phyloP scores from a whole-genome alignment of 2,888 invertebrate species.

The Digitonthophagus gazella region DNA sequence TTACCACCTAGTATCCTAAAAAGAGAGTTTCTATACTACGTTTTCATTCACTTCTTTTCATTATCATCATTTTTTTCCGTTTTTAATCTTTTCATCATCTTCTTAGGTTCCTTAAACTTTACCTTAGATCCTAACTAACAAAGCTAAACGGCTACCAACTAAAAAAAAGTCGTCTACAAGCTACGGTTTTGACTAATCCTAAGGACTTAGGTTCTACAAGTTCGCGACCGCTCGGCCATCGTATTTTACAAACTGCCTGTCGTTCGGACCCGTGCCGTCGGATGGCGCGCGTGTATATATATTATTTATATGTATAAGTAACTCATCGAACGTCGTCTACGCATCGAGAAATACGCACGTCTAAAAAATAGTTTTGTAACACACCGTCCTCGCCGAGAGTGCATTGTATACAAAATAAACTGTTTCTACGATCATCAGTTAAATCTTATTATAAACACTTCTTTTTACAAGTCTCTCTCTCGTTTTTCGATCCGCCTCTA shows the following conservation, averaged over 20 bases:
- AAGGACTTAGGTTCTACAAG: neutral
- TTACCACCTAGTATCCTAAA: neutral
- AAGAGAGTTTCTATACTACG: neutral
- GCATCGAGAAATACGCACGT: neutral
- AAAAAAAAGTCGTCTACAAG: neutral
- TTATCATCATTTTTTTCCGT: neutral
- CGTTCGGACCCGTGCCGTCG: too few relatives aligned
- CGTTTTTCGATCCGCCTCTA: conserved; percentile 1
- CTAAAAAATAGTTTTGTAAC: neutral
- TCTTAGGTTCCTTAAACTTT: neutral
- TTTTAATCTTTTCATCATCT: neutral
- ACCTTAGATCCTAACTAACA: neutral
- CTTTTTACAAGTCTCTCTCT: conserved; percentile 17
- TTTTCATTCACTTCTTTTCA: neutral
- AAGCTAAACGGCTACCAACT: neutral
- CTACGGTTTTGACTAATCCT: neutral
- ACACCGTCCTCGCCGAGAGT: neutral
- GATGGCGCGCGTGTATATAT: neutral
- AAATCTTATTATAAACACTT: neutral
- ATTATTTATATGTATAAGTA: neutral
- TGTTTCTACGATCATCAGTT: neutral
- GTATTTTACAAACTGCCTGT: neutral
- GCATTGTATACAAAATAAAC: neutral
- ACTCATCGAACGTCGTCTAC: neutral
- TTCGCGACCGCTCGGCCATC: neutral